Evolutionary conservation across 2,888 invertebrate species (phyloP), one percentile per base, ranked within the genome.

Genomic region (Cepaea hortensis): DNA sequence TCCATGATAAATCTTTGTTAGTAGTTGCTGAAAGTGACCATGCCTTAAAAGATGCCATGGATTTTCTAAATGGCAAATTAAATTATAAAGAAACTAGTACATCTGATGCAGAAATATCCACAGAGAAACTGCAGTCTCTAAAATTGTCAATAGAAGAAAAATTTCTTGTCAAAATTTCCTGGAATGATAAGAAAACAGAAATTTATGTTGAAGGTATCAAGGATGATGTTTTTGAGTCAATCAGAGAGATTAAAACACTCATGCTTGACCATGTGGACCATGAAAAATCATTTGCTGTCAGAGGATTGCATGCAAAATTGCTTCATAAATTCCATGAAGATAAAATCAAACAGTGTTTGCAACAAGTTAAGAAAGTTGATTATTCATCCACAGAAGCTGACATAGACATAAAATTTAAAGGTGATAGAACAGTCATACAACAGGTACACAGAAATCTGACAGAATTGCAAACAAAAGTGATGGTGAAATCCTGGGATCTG

Each of bases 151-250:
- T 84, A 23, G 84, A 84, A 77, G 11, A 46, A 46, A 48, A 65
- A n/a, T 68, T 77, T n/a, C 84, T 84, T 48, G 84, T 84, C 15
- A 84, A 77, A 77, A 18, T 65, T 23, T 62, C 62, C 11, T 84
- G 77, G 84, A 50, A 4, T 68, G 84, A 76, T 46, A 68, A 50
- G 11, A n/a, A 61, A 3, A n/a, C 7, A 68, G 70, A 46, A n/a
- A 68, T 84, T 6, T 46, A 9, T 68, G 68, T 84, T 76, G 77
- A 77, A 65, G 84, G 84, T 6, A 23, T 84, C 65, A 84, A 68
- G 35, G 84, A 84, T 84, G 84, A 84, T 84, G 84, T 84, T 7
- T 62, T 77, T 76, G 48, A 48, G 7, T 62, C 77, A 48, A 48
- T 15, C 11, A 77, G 68, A 68, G 65, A 77, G 2, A 50, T 84